Evolutionary conservation across 2,113 vertebrate genomes (phyloP).

Genomic region (Megaceryle torquata): DNA sequence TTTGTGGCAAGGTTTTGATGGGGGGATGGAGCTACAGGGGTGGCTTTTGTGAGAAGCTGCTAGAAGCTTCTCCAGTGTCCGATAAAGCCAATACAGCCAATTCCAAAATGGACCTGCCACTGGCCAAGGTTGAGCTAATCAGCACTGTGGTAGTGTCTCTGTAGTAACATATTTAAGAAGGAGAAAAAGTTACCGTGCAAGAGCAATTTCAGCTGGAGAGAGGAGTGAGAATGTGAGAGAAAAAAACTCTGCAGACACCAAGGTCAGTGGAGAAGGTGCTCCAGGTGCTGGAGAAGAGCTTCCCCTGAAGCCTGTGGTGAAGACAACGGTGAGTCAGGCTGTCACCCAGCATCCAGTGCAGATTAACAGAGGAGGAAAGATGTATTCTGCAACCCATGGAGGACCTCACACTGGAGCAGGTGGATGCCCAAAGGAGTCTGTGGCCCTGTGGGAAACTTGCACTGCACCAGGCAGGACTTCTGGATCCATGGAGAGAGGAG

Average conservation of each 20-base stretch:
- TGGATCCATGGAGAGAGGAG: background rate
- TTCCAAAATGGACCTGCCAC: fast-evolving
- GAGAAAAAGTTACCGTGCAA: background rate
- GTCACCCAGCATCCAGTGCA: no score
- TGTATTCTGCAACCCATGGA: no score
- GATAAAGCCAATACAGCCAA: background rate
- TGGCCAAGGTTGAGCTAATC: background rate
- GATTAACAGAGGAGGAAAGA: no score
- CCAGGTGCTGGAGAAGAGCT: no score
- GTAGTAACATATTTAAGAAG: background rate
- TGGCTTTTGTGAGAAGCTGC: no score
- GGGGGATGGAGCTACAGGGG: no score
- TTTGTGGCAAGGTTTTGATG: background rate
- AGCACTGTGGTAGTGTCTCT: fast-evolving
- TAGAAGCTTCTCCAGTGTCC: no score
- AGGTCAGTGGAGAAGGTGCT: no score
- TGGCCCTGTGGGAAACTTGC: background rate
- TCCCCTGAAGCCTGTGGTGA: no score
- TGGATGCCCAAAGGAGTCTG: background rate
- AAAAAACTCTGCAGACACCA: background rate
- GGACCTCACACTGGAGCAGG: background rate
- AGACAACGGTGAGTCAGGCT: no score
- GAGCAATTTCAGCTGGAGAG: background rate
- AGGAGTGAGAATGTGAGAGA: background rate
- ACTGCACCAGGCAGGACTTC: background rate